phyloP scores from a whole-genome alignment of 2,888 invertebrate genomes.

The Chloromyia formosa region DNA sequence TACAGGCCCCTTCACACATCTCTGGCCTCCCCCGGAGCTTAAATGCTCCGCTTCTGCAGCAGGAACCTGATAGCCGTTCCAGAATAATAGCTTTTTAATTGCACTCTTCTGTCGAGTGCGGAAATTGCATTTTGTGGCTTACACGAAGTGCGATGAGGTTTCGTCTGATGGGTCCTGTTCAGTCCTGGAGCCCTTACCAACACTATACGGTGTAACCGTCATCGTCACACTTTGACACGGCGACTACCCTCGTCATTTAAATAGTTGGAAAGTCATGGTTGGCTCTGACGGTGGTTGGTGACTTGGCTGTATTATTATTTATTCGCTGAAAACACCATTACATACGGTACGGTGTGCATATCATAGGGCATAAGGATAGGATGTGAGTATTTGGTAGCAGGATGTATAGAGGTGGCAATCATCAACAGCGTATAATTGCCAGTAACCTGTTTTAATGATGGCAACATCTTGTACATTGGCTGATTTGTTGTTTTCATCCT shows the following conservation, averaged over 20 bases:
- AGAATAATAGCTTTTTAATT: constrained; percentile 49
- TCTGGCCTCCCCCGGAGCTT: background rate
- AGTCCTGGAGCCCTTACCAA: background rate
- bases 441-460: constrained; percentile 16
- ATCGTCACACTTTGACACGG: background rate
- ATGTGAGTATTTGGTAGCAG: constrained; percentile 2
- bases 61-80: constrained; percentile 31
- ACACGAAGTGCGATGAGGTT: constrained; percentile 11
- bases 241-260: background rate
- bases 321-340: background rate
- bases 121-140: constrained; percentile 47
- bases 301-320: constrained; percentile 17
- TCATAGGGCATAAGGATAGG: no score
- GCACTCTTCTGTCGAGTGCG: constrained; percentile 37
- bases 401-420: background rate
- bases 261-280: background rate
- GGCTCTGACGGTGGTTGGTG: constrained; percentile 11
- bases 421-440: background rate
- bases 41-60: background rate
- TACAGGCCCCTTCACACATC: background rate
- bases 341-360: no score
- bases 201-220: background rate
- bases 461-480: background rate
- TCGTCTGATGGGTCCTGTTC: constrained; percentile 14
- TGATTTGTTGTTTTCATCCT: no score